Percentiles rank a stretch among this genome's conserved stretches.
phyloP scores from a whole-genome alignment of 2,797 vertebrate genomes.

The Oreonectes daqikongensis region DNA sequence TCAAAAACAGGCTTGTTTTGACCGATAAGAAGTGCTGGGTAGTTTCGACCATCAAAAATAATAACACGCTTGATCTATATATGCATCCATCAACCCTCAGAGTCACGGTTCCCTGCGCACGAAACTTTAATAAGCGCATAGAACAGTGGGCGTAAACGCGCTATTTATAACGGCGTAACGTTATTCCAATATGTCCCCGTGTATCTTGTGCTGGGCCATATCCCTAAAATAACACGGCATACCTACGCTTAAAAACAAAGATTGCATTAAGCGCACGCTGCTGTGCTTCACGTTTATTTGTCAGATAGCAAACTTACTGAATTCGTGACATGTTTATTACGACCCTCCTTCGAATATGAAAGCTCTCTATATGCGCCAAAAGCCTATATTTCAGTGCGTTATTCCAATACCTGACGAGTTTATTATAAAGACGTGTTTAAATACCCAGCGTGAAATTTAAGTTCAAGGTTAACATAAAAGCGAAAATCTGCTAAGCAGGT shows the following conservation, averaged over 20 bases:
- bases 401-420: neutral
- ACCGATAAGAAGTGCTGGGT: slow-evolving; percentile 5
- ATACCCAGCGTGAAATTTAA: neutral
- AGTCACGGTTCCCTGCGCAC: slow-evolving; percentile 10
- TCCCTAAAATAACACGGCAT: slow-evolving; percentile 50
- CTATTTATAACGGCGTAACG: slow-evolving; percentile 65
- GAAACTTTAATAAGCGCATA: slow-evolving; percentile 49
- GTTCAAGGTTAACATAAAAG: neutral
- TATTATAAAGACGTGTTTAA: neutral
- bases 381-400: slow-evolving; percentile 27
- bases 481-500: slow-evolving; percentile 6
- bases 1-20: neutral
- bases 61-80: neutral
- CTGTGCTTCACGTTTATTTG: neutral
- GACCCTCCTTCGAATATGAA: neutral
- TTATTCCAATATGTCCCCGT: slow-evolving; percentile 56
- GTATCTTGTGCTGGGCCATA: slow-evolving; percentile 43
- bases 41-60: slow-evolving; percentile 21
- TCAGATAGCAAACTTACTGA: neutral
- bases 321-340: neutral
- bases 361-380: neutral
- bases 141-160: slow-evolving; percentile 53
- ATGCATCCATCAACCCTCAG: neutral
- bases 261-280: slow-evolving; percentile 6
- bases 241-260: slow-evolving; percentile 34